Evolutionary conservation across 2,113 vertebrate genomes (phyloP), one percentile per base, ranked within the genome.

Genomic region (Pycnonotus jocosus): DNA sequence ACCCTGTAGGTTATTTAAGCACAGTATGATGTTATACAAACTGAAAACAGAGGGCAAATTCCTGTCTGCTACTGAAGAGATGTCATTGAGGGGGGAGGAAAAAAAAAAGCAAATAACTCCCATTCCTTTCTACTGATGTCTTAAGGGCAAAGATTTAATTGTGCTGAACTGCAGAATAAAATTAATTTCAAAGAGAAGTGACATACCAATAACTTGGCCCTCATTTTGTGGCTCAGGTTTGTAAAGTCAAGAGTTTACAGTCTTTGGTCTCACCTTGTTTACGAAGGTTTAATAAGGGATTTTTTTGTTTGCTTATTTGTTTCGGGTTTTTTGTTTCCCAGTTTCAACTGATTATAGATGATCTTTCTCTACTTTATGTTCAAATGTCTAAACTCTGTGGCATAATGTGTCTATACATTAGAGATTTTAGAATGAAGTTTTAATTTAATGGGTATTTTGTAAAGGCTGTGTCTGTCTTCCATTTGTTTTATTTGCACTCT

Each of bases 1-100:
- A 87, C 84, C 87, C 84, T 72, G 66, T 82, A 80, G 81, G 66
- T 96, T 96, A 91, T 91, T 92, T 92, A 92, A 93, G 74, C 87
- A 80, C 81, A 70, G 81, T 87, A 54, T 87, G 81, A 85, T 90
- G 54, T 95, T 95, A 88, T 62, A 82, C 50, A 96, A 97, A 95
- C 73, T 42, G 66, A 87, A 94, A 91, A 76, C 78, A 95, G 72
- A 87, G 81, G 66, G 42, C 42, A 68, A 91, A 91, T 87, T 97
- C 89, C 45, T 69, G 33, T 71, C 69, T 71, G 65, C 48, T 91
- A 20, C 33, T 89, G 60, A 96, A 95, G 47, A 86, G 31, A 73
- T 77, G 51, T 76, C 88, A 94, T 0, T 79, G 64, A 12, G 17
- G 25, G 44, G 5, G 6, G 3, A 6, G 51, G 31, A 0, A 7